Evolutionary conservation across 2,797 vertebrate genomes (phyloP), one percentile per base, ranked within the genome.

Genomic region (Orestias chungarensis): DNA sequence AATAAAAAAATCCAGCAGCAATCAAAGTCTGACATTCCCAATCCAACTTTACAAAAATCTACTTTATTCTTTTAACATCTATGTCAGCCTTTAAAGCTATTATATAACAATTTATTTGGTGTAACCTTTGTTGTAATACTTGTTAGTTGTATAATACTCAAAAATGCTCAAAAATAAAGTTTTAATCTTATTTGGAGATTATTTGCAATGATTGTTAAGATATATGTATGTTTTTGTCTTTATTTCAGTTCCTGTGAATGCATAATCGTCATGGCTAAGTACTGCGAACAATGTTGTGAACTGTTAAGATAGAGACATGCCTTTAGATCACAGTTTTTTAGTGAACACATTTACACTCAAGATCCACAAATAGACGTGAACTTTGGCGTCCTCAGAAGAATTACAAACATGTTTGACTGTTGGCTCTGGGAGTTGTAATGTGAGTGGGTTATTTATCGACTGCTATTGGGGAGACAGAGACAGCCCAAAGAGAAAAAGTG

Each of bases 301-400:
- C n/a, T 33, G 25, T 12, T 35, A 12, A 68, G 49, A 57, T 64
- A 43, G 52, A 68, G n/a, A 55, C 59, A 46, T 27, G 35, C 25
- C 31, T 66, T 69, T 77, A 42, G 55, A 69, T 78, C 25, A 23
- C 18, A 43, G 31, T 33, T 79, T 64, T 46, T 43, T 38, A 35
- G 14, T 18, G 27, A 33, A 70, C 61, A 62, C 50, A 80, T 79
- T 75, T 52, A 76, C 25, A 66, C 75, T 79, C 27, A 62, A 70
- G 46, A 1, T 0, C 35, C 33, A 70, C 54, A 25, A 76, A 84
- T 75, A 75, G 55, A 71, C 62, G 54, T 78, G 8, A 86, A 89
- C 86, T 87, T 69, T 55, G 40, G 68, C 78, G 81, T 88, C 87
- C 85, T 79, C 76, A 0, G 40, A 59, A 43, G 55, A 69, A 87